These are phyloP conservation scores for Parauchenoglanis ngamensis DNA, from an alignment of 2,797 vertebrate species.

Conservation along the genomic window DNA sequence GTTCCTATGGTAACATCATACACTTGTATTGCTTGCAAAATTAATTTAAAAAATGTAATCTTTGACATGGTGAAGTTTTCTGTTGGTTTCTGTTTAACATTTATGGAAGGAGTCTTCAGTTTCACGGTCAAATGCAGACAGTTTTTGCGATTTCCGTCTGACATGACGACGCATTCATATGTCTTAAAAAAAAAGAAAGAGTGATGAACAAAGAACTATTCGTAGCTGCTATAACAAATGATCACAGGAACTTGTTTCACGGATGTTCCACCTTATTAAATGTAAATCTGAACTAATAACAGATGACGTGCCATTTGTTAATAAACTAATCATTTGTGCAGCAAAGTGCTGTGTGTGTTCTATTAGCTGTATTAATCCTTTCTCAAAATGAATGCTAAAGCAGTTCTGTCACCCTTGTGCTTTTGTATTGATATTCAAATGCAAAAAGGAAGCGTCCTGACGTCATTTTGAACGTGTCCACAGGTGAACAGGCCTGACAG, in stretches of 20 bases:
- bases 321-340: too few species aligned
- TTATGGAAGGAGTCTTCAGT: not conserved
- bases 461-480: too few species aligned
- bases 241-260: not conserved
- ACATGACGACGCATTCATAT: too few species aligned
- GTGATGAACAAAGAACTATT: not conserved
- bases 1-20: not conserved
- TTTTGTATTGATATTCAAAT: too few species aligned
- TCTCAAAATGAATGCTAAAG: not conserved
- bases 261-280: not conserved
- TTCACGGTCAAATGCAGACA: not conserved
- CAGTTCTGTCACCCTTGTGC: not conserved
- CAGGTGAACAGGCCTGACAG: too few species aligned
- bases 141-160: too few species aligned
- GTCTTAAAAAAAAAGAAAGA: not conserved
- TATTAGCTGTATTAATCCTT: too few species aligned
- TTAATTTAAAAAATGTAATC: not conserved
- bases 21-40: not conserved
- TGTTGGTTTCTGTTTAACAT: not conserved
- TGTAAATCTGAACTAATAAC: not conserved
- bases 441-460: too few species aligned
- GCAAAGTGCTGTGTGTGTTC: too few species aligned
- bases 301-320: too few species aligned
- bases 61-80: not conserved
- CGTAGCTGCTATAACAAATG: not conserved